Percentiles rank a stretch among this genome's conserved stretches.
Conservation (phyloP, 30 jellyfish, hydroid and myxozoan genomes). For the Chrysaora quinquecirrha region DNA sequence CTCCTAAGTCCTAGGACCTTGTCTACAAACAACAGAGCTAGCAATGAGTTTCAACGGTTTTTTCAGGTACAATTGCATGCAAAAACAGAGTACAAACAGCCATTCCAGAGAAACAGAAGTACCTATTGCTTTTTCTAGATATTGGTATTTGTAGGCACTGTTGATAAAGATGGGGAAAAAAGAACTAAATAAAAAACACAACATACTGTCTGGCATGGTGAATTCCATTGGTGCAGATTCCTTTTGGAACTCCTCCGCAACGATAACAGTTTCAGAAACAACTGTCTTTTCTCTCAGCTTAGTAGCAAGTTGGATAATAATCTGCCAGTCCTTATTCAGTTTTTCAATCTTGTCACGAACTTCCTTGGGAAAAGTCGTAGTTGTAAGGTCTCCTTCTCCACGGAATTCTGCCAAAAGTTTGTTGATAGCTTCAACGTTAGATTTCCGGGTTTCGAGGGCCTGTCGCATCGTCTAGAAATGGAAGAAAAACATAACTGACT, state of each 20-base stretch:
- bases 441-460: slow-evolving; percentile 85
- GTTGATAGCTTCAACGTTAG: slow-evolving; percentile 91
- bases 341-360: slow-evolving; percentile 90
- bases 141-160: no score
- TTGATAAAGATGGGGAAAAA: no score
- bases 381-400: slow-evolving; percentile 87
- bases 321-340: slow-evolving; percentile 92
- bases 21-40: no score
- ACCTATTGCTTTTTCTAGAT: no score
- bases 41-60: no score
- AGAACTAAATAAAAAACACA: no score
- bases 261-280: slow-evolving; percentile 71
- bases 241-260: slow-evolving; percentile 70
- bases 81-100: no score
- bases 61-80: no score
- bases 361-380: slow-evolving; percentile 92
- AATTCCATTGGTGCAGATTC: slow-evolving; percentile 66
- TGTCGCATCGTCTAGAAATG: slow-evolving; percentile 75
- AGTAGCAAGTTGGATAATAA: slow-evolving; percentile 81
- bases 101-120: no score
- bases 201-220: slow-evolving; percentile 64
- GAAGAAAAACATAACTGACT: not conserved
- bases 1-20: no score
- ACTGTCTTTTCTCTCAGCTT: slow-evolving; percentile 67
- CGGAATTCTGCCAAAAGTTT: slow-evolving; percentile 76